phyloP scores from a whole-genome alignment of 2,113 vertebrate genomes.

The Falcunculus frontatus region DNA sequence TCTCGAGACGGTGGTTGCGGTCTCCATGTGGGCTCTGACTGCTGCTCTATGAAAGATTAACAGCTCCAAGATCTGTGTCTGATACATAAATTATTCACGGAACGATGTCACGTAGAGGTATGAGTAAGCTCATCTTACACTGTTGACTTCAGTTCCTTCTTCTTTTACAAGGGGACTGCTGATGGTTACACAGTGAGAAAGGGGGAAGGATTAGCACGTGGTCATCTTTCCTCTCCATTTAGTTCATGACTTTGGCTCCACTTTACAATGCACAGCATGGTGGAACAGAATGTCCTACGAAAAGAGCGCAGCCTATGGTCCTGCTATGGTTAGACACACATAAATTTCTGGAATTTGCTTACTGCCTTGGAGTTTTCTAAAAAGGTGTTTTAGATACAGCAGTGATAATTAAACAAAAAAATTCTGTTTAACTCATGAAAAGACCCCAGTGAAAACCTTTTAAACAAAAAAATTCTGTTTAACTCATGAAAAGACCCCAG shows the following conservation, averaged over 20 bases:
- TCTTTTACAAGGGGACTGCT: not conserved
- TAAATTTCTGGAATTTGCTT: not conserved
- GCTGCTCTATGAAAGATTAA: conserved; percentile 11
- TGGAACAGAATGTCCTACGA: not conserved
- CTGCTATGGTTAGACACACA: not conserved
- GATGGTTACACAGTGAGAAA: not conserved
- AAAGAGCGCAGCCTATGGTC: not conserved
- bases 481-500: not conserved
- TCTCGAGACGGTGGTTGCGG: not conserved
- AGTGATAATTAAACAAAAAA: not conserved
- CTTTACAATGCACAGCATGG: not conserved
- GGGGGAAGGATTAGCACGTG: not conserved
- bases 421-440: not conserved
- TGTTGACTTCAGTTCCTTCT: not conserved
- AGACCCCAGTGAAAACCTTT: not conserved
- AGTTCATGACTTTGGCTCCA: conserved; percentile 4
- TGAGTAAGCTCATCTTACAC: not conserved
- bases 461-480: not conserved
- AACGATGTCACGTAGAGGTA: not conserved
- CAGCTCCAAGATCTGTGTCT: not conserved
- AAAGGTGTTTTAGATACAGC: not conserved
- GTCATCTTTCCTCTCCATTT: conserved; percentile 33
- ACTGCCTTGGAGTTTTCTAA: not conserved
- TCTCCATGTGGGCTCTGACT: not conserved
- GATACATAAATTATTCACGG: conserved; percentile 39